These are phyloP conservation scores for Glaucopsyche alexis DNA, from an alignment of 2,888 invertebrate genomes.

Conservation along the genomic window DNA sequence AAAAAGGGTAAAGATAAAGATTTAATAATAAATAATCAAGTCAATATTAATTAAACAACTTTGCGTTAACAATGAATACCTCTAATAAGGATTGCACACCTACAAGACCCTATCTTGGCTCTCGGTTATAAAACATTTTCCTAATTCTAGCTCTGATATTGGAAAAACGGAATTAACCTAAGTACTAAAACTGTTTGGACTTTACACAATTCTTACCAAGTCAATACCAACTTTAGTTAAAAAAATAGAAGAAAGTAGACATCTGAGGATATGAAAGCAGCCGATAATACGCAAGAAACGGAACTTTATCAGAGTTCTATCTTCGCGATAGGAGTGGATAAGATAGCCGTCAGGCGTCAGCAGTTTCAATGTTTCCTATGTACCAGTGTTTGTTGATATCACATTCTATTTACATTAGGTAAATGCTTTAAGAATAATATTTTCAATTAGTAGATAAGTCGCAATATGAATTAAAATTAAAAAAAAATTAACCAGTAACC, in stretches of 20 bases:
- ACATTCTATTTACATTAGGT: not conserved
- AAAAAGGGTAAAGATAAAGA: not conserved
- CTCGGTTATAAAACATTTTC: too few species aligned
- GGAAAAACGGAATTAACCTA: not conserved
- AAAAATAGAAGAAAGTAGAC: not conserved
- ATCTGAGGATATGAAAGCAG: conserved; percentile 1
- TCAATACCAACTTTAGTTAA: not conserved
- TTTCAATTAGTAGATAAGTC: not conserved
- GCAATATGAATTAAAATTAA: not conserved
- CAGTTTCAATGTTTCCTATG: conserved; percentile 7
- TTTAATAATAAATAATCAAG: not conserved
- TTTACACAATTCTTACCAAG: not conserved
- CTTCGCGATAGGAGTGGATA: conserved; percentile 22
- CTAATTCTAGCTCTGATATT: not conserved
- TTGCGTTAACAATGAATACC: not conserved
- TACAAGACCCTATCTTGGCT: not conserved
- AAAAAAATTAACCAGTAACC: not conserved
- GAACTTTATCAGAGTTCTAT: conserved; percentile 14
- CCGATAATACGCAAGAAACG: conserved; percentile 9
- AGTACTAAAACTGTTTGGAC: too few species aligned
- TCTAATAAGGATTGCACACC: not conserved
- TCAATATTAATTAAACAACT: not conserved
- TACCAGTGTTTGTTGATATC: not conserved
- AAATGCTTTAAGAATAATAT: not conserved
- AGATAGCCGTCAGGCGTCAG: conserved; percentile 21